Conservation (phyloP, 2,888 invertebrate genomes). For the Drosophila algonquin region DNA sequence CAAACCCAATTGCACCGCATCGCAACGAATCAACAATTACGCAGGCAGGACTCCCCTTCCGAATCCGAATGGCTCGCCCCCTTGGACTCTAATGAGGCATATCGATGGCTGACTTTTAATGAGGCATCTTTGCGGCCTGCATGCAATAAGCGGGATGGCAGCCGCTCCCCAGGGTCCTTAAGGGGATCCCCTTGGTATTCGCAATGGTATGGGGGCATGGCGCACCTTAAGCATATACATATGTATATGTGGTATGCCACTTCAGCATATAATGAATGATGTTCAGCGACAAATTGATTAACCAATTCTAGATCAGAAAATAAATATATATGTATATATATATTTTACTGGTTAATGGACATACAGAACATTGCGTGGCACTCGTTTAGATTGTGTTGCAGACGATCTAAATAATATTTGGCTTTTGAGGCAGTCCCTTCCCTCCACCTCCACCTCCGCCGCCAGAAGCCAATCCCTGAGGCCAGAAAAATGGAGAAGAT, state of each 20-base stretch:
- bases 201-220: too few species aligned
- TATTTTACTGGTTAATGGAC: too few species aligned
- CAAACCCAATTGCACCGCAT: conserved; percentile 35
- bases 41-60: conserved; percentile 17
- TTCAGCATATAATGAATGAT: too few species aligned
- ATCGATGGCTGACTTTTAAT: conserved; percentile 62
- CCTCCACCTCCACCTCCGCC: too few species aligned
- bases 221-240: too few species aligned
- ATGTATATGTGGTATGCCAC: too few species aligned
- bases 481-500: not conserved
- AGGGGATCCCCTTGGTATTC: too few species aligned
- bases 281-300: not conserved
- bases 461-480: not conserved
- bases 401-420: too few species aligned
- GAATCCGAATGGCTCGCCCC: not conserved
- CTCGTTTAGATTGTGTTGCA: too few species aligned
- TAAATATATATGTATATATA: not conserved
- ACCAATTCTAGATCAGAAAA: not conserved
- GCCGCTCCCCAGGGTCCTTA: not conserved
- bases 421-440: too few species aligned
- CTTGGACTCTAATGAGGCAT: conserved; percentile 60
- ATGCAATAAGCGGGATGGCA: conserved; percentile 45
- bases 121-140: conserved; percentile 58
- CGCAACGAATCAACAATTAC: conserved; percentile 63
- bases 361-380: too few species aligned